Evolutionary conservation across 2,113 vertebrate genomes (phyloP).

Genomic region (Eudyptes chrysolophus): DNA sequence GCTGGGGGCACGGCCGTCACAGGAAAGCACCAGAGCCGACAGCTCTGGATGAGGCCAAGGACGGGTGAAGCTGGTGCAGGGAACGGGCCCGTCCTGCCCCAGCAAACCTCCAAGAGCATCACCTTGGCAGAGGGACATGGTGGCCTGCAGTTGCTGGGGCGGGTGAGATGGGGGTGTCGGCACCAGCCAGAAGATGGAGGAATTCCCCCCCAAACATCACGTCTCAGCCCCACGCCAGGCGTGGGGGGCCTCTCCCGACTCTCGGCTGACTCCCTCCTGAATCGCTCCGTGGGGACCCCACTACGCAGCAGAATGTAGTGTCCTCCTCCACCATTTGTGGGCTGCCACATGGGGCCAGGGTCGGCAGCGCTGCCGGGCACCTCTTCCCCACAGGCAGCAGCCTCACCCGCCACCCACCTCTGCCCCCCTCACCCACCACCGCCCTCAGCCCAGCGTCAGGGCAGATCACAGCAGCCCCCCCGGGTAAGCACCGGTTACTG

Average conservation of each 20-base stretch:
- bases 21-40: neutral
- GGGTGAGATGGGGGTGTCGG: neutral
- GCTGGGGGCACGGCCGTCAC: neutral
- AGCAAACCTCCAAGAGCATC: accelerated
- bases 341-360: neutral
- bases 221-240: neutral
- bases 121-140: neutral
- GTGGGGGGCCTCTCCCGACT: neutral
- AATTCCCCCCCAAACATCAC: neutral
- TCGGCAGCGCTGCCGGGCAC: neutral
- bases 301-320: too few relatives aligned
- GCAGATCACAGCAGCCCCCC: neutral
- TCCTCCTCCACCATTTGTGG: neutral
- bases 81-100: neutral
- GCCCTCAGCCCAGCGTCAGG: too few relatives aligned
- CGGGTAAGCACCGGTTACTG: constrained; percentile 38
- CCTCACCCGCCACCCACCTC: neutral
- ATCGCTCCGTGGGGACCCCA: neutral
- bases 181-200: neutral
- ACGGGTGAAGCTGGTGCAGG: neutral
- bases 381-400: neutral
- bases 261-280: neutral
- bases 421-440: neutral
- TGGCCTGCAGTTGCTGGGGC: too few relatives aligned
- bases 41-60: neutral